Evolutionary conservation across 2,888 invertebrate genomes (phyloP), one percentile per base, ranked within the genome.

Genomic region (Cantharis rustica): DNA sequence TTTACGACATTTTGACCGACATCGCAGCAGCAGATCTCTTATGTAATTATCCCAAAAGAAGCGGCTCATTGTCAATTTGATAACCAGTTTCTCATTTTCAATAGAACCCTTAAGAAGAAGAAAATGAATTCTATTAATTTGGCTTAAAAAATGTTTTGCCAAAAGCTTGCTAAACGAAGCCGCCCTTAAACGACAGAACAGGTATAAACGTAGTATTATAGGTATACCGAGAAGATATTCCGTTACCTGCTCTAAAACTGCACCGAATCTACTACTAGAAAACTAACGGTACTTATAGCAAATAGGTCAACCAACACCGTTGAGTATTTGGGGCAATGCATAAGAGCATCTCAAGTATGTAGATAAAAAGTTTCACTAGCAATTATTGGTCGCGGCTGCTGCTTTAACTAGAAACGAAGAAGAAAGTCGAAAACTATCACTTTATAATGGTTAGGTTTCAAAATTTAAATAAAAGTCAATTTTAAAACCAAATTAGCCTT

Each of bases 361-460:
- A 66, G 64, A 66, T 71, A 71, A 68, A 74, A 75, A 75, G 71
- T 75, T 75, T 75, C 75, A 71, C 75, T 75, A 68, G 47, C 69
- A 69, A 66, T 47, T 47, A 47, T 68, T 61, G 74, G 64, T 74
- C 23, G 63, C 64, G 47, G 47, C 47, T 47, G 47, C 61, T 73
- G 74, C 69, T 63, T 70, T 31, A 69, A 70, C 31, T 74, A 23
- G 69, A 69, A 73, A 62, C 17, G n/a, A 72, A 62, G 64, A 66
- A 66, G 74, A 74, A 74, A 74, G 74, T 70, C 70, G 62, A 63
- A 68, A 47, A 64, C 68, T 68, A 68, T 73, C 73, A 68, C 47
- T 47, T 47, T 47, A 47, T 47, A 47, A 47, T 47, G n/a, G n/a
- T 47, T 47, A 1, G 47, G n/a, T 47, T 47, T n/a, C 47, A 47